phyloP scores from a whole-genome alignment of 23 tunicate genomes.

The Phallusia fumigata region DNA sequence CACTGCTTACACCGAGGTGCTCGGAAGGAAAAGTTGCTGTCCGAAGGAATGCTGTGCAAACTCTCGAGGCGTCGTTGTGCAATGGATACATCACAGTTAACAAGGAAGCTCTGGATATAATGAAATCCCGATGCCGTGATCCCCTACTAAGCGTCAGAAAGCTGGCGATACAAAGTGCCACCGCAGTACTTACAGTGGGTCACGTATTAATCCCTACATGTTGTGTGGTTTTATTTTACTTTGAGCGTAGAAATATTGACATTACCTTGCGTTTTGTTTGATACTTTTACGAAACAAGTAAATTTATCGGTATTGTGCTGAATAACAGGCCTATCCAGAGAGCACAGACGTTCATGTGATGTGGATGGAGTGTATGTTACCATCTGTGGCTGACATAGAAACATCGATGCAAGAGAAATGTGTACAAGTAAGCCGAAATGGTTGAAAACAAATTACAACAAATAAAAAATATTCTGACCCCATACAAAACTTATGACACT shows the following conservation, averaged over 20 bases:
- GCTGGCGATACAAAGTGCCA: conserved; percentile 53
- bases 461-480: too few species aligned
- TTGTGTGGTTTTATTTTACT: too few species aligned
- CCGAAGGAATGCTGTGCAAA: conserved; percentile 58
- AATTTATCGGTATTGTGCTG: too few species aligned
- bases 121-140: conserved; percentile 48
- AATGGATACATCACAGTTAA: conserved; percentile 39
- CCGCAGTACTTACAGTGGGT: conserved; percentile 45
- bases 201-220: too few species aligned
- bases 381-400: conserved; percentile 57
- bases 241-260: too few species aligned
- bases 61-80: conserved; percentile 46
- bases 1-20: conserved; percentile 35
- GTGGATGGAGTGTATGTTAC: conserved; percentile 71
- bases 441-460: too few species aligned
- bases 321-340: conserved; percentile 32
- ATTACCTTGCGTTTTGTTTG: too few species aligned
- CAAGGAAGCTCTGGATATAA: conserved; percentile 23
- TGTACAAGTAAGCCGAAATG: conserved; percentile 12
- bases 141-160: conserved; percentile 75
- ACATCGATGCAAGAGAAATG: conserved; percentile 73
- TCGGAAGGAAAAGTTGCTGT: conserved; percentile 56
- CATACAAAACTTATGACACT: too few species aligned
- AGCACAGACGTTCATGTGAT: conserved; percentile 24
- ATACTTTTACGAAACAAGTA: too few species aligned